Evolutionary conservation across 2,888 invertebrate genomes (phyloP).

Genomic region (Lepidochrysops patricia): DNA sequence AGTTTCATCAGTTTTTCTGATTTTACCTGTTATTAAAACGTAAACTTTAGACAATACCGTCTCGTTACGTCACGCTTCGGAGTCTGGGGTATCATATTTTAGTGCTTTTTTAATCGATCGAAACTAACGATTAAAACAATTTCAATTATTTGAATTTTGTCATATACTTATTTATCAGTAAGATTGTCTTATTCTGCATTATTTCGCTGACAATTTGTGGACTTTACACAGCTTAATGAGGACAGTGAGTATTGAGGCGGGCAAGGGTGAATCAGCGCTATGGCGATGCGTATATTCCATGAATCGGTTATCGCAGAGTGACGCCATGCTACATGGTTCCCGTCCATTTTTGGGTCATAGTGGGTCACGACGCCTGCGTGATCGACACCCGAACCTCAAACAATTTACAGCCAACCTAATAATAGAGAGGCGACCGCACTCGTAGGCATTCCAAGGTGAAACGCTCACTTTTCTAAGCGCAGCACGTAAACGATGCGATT

Average conservation of each 20-base stretch:
- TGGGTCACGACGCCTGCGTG: constrained; percentile 72
- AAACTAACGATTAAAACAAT: not conserved
- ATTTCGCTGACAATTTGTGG: not conserved
- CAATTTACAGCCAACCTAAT: constrained; percentile 53
- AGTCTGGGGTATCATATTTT: not conserved
- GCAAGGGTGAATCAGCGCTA: not conserved
- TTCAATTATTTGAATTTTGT: not conserved
- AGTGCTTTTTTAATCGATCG: not conserved
- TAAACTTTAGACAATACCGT: not conserved
- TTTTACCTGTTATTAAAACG: constrained; percentile 3
- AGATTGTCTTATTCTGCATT: not conserved
- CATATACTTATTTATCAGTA: not conserved
- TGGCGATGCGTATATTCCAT: constrained; percentile 53
- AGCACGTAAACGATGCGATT: constrained; percentile 62
- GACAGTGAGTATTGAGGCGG: not conserved
- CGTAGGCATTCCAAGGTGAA: constrained; percentile 61
- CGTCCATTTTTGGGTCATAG: constrained; percentile 68
- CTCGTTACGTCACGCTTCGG: not conserved
- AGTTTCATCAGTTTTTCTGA: constrained; percentile 21
- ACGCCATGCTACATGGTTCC: constrained; percentile 54
- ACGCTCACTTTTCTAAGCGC: constrained; percentile 68
- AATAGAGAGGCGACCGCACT: constrained; percentile 59
- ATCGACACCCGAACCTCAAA: constrained; percentile 42
- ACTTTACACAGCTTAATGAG: not conserved
- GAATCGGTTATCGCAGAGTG: constrained; percentile 60